Conservation (phyloP, 1,140 invertebrate species). For the Penaeus indicus region DNA sequence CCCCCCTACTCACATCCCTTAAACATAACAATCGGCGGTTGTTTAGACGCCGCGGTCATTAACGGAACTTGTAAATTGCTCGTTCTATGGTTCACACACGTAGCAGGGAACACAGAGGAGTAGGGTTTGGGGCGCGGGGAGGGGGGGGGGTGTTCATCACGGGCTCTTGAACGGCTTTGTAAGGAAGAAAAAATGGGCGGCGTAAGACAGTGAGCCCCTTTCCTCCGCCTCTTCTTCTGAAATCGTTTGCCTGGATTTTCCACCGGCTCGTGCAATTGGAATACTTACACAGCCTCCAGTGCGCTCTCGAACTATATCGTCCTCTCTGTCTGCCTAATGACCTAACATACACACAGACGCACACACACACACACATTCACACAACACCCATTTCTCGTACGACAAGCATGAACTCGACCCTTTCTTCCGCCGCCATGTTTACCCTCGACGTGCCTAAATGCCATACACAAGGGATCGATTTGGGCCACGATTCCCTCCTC, state of each 20-base stretch:
- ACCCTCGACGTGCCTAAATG: background rate
- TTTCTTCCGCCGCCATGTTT: background rate
- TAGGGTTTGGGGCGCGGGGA: background rate
- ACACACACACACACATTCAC: slow-evolving; percentile 15
- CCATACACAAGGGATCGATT: too few species aligned
- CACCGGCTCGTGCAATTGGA: too few species aligned
- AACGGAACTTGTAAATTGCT: too few species aligned
- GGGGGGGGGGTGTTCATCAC: too few species aligned
- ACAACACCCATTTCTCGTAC: background rate
- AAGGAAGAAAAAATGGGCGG: background rate
- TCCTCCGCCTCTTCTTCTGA: background rate
- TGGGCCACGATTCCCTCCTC: too few species aligned
- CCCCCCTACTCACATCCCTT: too few species aligned
- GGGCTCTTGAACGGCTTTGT: background rate
- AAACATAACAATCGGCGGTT: too few species aligned
- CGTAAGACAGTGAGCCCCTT: background rate
- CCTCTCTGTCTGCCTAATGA: background rate
- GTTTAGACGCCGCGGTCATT: too few species aligned
- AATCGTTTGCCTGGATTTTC: too few species aligned
- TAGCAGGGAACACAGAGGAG: background rate
- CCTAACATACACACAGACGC: slow-evolving; percentile 3
- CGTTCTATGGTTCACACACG: too few species aligned
- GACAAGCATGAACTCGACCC: background rate
- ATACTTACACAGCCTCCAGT: too few species aligned
- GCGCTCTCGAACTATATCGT: background rate